Evolutionary conservation across 2,797 vertebrate genomes (phyloP), one percentile per base, ranked within the genome.

Genomic region (Myotis pilosus): DNA sequence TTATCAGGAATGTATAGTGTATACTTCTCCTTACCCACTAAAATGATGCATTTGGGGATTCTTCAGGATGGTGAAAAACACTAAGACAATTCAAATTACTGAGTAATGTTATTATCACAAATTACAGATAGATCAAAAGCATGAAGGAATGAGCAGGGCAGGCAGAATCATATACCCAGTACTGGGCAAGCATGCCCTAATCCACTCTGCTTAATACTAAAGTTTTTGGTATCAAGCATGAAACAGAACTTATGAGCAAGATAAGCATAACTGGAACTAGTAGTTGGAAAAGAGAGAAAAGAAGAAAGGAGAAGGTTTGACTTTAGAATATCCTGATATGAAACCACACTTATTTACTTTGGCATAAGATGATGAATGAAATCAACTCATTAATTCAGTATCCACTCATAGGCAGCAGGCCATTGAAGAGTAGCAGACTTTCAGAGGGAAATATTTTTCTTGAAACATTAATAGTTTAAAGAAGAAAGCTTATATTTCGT

Each of bases 41-140:
- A 84, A 64, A 74, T 74, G 36, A 80, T 60, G 16, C 9, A 36
- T 80, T 75, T 82, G 47, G 60, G 25, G 69, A 93, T 90, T 92
- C 47, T 86, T 94, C 28, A 44, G 57, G 75, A 89, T 83, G 76
- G 84, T 78, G 8, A 72, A 94, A 78, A 55, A 75, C 41, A 84
- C 41, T 57, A 55, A 72, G 16, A 60, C 80, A 89, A 44, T 64
- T 57, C 38, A 87, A 86, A 79, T 66, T 72, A 90, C 44, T 90
- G 20, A 76, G 15, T 4, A 62, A 83, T 53, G 9, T 89, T 47
- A 74, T 28, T 12, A 55, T 76, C 51, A 71, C 25, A 49, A 87
- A 64, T 80, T 78, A 76, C 55, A 62, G 49, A 28, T 3, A 64
- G 44, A 82, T 84, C 30, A 44, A 92, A 68, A 78, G 30, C 23